phyloP scores from a whole-genome alignment of 2,113 vertebrate species.

The Numenius arquata region DNA sequence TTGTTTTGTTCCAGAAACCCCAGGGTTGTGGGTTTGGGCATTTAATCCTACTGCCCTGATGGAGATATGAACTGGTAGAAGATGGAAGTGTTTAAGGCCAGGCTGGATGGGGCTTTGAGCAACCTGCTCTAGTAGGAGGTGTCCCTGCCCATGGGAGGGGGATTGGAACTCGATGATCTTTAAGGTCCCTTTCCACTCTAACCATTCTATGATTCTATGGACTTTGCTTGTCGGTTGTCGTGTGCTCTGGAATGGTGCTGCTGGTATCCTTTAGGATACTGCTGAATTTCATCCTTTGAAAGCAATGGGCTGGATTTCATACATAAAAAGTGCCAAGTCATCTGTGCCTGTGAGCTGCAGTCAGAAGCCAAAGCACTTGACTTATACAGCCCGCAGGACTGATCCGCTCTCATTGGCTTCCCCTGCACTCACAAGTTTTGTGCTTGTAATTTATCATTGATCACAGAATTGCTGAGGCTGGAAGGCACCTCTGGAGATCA shows the following conservation, averaged over 20 bases:
- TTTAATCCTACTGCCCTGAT: neutral
- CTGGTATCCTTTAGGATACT: neutral
- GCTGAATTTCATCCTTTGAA: neutral
- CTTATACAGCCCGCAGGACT: neutral
- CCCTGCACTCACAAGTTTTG: neutral
- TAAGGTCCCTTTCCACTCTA: too few relatives aligned
- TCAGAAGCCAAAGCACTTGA: conserved; percentile 3
- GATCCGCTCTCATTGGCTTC: neutral
- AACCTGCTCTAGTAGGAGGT: too few relatives aligned
- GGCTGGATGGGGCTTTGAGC: too few relatives aligned
- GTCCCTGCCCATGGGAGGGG: too few relatives aligned
- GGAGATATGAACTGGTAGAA: neutral
- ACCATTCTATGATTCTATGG: too few relatives aligned
- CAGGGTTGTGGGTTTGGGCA: neutral
- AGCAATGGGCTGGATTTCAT: neutral
- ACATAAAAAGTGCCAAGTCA: conserved; percentile 20
- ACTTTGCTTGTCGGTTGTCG: neutral
- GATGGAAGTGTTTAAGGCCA: too few relatives aligned
- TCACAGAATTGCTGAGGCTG: neutral
- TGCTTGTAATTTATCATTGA: neutral
- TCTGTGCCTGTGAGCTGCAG: neutral
- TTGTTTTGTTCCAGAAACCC: neutral
- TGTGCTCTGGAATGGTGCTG: neutral
- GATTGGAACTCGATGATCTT: too few relatives aligned
- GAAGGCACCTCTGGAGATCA: neutral